Conservation (phyloP, 37 sponge, comb jelly and placozoan species). For the Geodia barretti region DNA sequence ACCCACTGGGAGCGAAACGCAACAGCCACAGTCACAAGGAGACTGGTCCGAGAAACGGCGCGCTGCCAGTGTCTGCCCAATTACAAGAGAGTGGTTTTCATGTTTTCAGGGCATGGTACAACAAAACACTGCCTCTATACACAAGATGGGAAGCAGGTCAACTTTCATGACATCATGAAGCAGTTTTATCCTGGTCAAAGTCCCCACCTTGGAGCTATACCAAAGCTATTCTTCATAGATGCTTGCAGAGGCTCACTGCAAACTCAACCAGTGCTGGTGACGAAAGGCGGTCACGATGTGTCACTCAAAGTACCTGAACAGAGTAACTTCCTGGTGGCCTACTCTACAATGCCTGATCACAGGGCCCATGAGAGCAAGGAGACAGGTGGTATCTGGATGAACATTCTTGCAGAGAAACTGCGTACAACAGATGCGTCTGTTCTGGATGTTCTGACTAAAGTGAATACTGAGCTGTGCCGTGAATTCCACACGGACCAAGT, state of each 20-base stretch:
- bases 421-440: slow-evolving; percentile 8
- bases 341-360: slow-evolving; percentile 42
- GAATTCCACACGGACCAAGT: background rate
- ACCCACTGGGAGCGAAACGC: background rate
- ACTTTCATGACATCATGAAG: slow-evolving; percentile 9
- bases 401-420: slow-evolving; percentile 8
- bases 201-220: background rate
- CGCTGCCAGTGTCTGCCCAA: slow-evolving; percentile 8
- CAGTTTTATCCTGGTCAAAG: slow-evolving; percentile 1
- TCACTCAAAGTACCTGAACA: background rate
- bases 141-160: slow-evolving; percentile 12
- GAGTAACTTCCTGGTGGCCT: slow-evolving; percentile 43
- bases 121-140: slow-evolving; percentile 5
- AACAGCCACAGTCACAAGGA: background rate
- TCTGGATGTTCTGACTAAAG: slow-evolving; percentile 12
- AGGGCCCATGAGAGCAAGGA: slow-evolving; percentile 18
- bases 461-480: slow-evolving; percentile 3
- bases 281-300: background rate
- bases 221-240: slow-evolving; percentile 61
- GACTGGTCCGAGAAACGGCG: background rate
- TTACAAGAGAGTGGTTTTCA: slow-evolving; percentile 47
- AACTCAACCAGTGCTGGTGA: background rate
- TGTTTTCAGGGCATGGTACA: slow-evolving; percentile 56
- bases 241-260: slow-evolving; percentile 21
- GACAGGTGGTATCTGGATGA: slow-evolving; percentile 34